Evolutionary conservation across 2,888 invertebrate genomes (phyloP), one percentile per base, ranked within the genome.

Genomic region (Onchidella celtica): DNA sequence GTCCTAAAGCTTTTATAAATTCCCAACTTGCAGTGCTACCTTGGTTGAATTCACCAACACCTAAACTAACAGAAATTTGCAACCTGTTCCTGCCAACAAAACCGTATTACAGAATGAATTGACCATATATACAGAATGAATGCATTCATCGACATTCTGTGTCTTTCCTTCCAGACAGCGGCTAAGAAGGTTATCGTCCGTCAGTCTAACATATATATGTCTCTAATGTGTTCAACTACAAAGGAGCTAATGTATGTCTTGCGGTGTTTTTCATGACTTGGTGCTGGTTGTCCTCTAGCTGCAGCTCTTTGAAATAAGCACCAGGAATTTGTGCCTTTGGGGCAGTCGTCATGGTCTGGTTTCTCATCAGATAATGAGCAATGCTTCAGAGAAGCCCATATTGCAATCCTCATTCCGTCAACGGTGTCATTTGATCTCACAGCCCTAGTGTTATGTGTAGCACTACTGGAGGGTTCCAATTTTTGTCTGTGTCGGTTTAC

Each of bases 1-100:
- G n/a, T n/a, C n/a, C n/a, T n/a, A 63, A n/a, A n/a, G 11, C 63
- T 27, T 63, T 6, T 9, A 77, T 34, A 24, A 77, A 77, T n/a
- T 77, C 36, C n/a, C 47, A 17, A 57, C 65, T 55, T 24, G 77
- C 66, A 40, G 68, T 57, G 3, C 68, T 6, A 47, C 77, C 77
- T n/a, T 68, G 47, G 65, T 79, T 79, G 72, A 79, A 73, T 38
- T 79, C 79, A 27, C 61, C 79, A 40, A 79, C 79, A 24, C 72
- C 72, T 3, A 79, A 38, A 17, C 11, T n/a, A 6, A n/a, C 63
- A 17, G 6, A 29, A 21, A 21, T 36, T 47, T 36, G 79, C 36
- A 11, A 47, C 24, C 14, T 66, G 47, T 1, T 70, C 57, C 14
- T 59, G 36, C 27, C 70, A 57, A 11, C 59, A 29, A n/a, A n/a